A percentile compares a stretch with the other conserved stretches of the same genome.
phyloP scores from a whole-genome alignment of 1,140 invertebrate species.

The Andricus grossulariae region DNA sequence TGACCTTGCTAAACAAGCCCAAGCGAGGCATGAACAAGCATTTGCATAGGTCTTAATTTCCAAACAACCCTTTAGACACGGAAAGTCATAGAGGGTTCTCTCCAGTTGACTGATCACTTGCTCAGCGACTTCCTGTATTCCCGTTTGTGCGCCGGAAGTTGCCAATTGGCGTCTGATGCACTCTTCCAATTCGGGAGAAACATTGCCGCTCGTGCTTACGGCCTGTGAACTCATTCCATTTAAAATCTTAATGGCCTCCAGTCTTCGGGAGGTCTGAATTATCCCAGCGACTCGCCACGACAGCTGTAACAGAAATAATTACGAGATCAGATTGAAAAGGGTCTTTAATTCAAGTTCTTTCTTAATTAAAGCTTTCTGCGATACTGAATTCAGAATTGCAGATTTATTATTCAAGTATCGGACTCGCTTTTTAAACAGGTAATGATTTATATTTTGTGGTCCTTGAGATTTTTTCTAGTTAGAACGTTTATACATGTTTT shows the following conservation, averaged over 20 bases:
- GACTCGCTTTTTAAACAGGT: too few species aligned
- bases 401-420: neutral
- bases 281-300: slow-evolving; percentile 67
- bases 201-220: slow-evolving; percentile 12
- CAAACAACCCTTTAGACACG: slow-evolving; percentile 77
- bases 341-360: slow-evolving; percentile 18
- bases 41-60: slow-evolving; percentile 80
- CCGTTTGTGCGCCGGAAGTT: slow-evolving; percentile 60
- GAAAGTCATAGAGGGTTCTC: slow-evolving; percentile 85
- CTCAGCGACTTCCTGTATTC: slow-evolving; percentile 61
- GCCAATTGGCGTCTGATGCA: slow-evolving; percentile 65
- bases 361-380: neutral
- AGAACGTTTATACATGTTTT: too few species aligned
- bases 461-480: too few species aligned
- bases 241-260: slow-evolving; percentile 58
- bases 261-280: slow-evolving; percentile 57
- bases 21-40: slow-evolving; percentile 81
- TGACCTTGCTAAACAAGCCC: slow-evolving; percentile 79
- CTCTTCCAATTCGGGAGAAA: slow-evolving; percentile 56
- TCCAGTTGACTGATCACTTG: slow-evolving; percentile 64
- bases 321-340: neutral
- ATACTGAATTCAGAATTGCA: neutral
- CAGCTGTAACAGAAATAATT: slow-evolving; percentile 49
- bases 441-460: too few species aligned
- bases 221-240: slow-evolving; percentile 52